A percentile compares a stretch with the other conserved stretches of the same genome.
Evolutionary conservation across 2,113 vertebrate genomes (phyloP).

Genomic region (Rhinogobius similis): DNA sequence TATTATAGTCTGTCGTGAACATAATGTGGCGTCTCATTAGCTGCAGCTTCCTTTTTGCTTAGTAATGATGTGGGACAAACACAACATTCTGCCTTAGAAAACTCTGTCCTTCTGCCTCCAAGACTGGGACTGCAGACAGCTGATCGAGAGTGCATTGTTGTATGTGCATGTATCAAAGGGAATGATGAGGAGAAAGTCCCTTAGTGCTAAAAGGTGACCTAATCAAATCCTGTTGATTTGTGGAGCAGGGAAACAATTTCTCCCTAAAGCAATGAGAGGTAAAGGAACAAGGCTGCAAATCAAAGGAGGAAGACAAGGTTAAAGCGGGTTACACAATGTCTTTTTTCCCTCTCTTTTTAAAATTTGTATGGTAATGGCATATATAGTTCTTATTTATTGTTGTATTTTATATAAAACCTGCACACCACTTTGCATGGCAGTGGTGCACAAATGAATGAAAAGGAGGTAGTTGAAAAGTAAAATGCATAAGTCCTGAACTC

Average conservation of each 20-base stretch:
- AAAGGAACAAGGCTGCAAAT: background rate
- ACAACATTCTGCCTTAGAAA: background rate
- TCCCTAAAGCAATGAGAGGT: background rate
- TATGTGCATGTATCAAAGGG: background rate
- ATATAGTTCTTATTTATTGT: too few relatives aligned
- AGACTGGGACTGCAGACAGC: background rate
- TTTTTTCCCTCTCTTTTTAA: too few relatives aligned
- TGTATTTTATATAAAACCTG: too few relatives aligned
- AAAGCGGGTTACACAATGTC: background rate
- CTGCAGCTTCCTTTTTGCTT: background rate
- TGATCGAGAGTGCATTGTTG: background rate
- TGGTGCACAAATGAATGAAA: too few relatives aligned
- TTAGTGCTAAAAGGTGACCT: conserved; percentile 8
- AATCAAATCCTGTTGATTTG: conserved; percentile 5
- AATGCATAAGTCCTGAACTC: too few relatives aligned
- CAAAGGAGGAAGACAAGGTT: background rate
- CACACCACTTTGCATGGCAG: too few relatives aligned
- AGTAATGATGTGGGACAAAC: background rate
- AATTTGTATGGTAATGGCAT: too few relatives aligned
- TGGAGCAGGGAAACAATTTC: conserved; percentile 1
- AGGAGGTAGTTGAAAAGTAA: too few relatives aligned
- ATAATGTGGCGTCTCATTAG: background rate
- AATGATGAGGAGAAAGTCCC: background rate
- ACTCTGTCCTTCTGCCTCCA: background rate
- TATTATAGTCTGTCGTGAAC: background rate